Evolutionary conservation across 2,888 invertebrate species (phyloP).

Genomic region (Matsumyia berberina): DNA sequence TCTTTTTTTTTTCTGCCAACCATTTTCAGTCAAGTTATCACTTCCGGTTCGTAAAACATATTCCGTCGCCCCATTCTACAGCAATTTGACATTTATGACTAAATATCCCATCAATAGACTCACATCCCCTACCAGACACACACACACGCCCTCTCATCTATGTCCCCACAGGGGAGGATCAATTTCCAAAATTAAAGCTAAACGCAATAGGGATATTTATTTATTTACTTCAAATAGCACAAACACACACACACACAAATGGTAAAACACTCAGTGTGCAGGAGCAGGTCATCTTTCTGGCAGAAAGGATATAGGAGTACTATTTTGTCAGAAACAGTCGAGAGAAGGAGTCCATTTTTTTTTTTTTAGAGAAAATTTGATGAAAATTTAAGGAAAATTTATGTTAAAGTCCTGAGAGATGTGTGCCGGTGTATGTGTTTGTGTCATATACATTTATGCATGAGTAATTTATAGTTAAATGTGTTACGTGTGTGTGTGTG

Average conservation of each 20-base stretch:
- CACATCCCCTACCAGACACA: neutral
- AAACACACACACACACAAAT: neutral
- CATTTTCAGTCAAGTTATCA: conserved; percentile 13
- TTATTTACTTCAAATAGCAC: conserved; percentile 57
- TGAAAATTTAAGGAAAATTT: conserved; percentile 66
- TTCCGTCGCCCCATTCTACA: neutral
- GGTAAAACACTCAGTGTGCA: neutral
- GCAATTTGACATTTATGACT: conserved; percentile 67
- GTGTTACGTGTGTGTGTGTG: neutral
- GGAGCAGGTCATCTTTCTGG: conserved; percentile 7
- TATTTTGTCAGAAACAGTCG: neutral
- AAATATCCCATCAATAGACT: conserved; percentile 57
- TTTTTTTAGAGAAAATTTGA: conserved; percentile 42
- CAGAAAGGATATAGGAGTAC: conserved; percentile 26
- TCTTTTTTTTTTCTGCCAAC: too few relatives aligned
- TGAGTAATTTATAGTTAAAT: conserved; percentile 52
- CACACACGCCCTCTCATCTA: neutral
- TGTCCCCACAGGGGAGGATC: conserved; percentile 9
- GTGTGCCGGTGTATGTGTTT: neutral
- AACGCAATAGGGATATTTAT: conserved; percentile 67
- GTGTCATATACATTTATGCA: conserved; percentile 29
- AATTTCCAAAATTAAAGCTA: conserved; percentile 67
- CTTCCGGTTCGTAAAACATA: conserved; percentile 10
- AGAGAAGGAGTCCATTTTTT: conserved; percentile 28
- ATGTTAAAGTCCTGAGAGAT: conserved; percentile 18